Evolutionary conservation across 2,888 invertebrate species (phyloP).

Genomic region (Hedychridium roseum): DNA sequence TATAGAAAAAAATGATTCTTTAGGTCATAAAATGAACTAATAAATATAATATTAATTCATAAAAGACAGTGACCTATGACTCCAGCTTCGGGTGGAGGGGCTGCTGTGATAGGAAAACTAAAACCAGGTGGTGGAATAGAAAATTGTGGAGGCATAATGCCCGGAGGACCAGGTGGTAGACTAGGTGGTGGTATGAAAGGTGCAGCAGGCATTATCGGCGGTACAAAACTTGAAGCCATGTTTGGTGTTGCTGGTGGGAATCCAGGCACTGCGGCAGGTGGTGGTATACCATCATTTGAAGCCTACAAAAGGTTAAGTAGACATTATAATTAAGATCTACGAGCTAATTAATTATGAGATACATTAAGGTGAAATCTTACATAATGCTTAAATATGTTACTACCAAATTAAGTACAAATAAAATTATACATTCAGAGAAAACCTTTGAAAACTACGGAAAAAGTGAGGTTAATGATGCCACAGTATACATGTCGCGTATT

Average conservation of each 20-base stretch:
- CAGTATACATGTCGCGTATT: no score
- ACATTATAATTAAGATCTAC: no score
- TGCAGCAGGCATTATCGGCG: conserved; percentile 56
- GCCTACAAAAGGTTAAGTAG: conserved; percentile 51
- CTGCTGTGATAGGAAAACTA: conserved; percentile 60
- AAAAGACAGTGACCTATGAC: conserved; percentile 52
- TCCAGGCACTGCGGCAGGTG: conserved; percentile 52
- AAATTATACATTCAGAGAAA: no score
- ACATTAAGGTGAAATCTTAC: no score
- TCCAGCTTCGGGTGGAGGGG: conserved; percentile 51
- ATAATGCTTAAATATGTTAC: no score
- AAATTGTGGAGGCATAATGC: conserved; percentile 74
- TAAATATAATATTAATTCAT: conserved; percentile 1
- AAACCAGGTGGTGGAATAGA: conserved; percentile 84
- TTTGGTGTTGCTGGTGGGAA: conserved; percentile 54
- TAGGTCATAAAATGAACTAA: no score
- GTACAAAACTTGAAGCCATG: conserved; percentile 52
- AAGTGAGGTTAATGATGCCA: no score
- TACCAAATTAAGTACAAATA: no score
- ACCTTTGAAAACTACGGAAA: no score
- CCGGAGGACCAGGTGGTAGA: conserved; percentile 58
- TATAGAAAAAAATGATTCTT: conserved; percentile 20
- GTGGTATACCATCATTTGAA: conserved; percentile 59
- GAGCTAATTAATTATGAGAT: no score
- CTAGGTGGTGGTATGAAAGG: conserved; percentile 59